Evolutionary conservation across 2,797 vertebrate genomes (phyloP), one percentile per base, ranked within the genome.

Genomic region (Coregonus suidteri): DNA sequence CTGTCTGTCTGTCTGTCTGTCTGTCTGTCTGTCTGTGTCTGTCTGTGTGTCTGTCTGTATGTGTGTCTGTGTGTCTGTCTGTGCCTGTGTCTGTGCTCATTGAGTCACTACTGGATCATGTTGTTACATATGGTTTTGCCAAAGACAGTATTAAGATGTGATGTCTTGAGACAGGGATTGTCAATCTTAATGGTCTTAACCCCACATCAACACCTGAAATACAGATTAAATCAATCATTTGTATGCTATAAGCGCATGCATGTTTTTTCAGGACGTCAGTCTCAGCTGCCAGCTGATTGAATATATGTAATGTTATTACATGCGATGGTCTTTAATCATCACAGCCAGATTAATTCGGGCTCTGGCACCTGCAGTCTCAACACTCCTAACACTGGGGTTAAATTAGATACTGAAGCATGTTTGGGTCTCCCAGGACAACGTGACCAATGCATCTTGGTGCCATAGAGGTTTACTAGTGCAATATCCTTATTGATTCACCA

Each of bases 391-490:
- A n/a, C 18, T 59, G 4, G 11, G 4, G n/a, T 20, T 20, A 59
- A 6, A 59, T 59, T 59, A n/a, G 54, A n/a, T 18, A n/a, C 13
- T 14, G 11, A 53, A 34, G 52, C 54, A 20, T 59, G 54, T 59
- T 71, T 25, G 41, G 69, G 69, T 20, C 37, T 71, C 69, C 69
- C 41, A 51, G 9, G n/a, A 20, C 37, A 35, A 51, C n/a, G 11
- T 47, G 69, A 16, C 37, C 41, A 71, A 37, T 71, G 69, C 69
- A 71, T 71, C 69, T 41, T 13, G 35, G 54, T n/a, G 37, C 68
- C 37, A 70, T n/a, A 7, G 18, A 20, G 7, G 68, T 34, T 71
- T 71, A 51, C 51, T 71, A 71, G 68, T 41, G 68, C 68, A 25
- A 25, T 25, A 25, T 71, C 37, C 37, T 51, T 71, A 71, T 51